Conservation (phyloP, 2,113 vertebrate species). For the Diphyllodes magnificus region DNA sequence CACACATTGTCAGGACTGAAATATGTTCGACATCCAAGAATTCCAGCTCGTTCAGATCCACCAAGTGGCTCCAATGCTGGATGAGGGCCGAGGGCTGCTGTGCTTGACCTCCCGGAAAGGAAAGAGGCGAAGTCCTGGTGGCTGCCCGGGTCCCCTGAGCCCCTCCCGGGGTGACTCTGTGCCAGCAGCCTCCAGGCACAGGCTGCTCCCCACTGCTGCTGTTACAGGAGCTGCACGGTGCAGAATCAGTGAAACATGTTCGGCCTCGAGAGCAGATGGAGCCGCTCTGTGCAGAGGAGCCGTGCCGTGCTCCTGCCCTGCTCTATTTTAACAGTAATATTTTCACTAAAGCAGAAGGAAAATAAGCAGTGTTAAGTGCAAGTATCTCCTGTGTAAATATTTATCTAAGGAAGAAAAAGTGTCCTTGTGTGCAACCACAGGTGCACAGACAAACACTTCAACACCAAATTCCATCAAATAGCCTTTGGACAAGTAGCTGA, state of each 20-base stretch:
- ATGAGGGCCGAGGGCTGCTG: not conserved
- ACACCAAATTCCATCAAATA: not conserved
- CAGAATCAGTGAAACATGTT: not conserved
- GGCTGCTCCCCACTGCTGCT: not conserved
- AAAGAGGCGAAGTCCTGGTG: not conserved
- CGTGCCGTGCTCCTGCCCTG: not conserved
- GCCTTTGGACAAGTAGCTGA: conserved; percentile 30
- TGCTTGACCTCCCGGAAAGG: not conserved
- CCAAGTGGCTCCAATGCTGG: not conserved
- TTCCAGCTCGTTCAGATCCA: not conserved
- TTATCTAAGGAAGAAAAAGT: conserved; percentile 10
- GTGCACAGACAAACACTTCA: conserved; percentile 21
- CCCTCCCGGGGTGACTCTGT: not conserved
- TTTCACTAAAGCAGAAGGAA: not conserved
- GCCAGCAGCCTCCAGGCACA: not conserved
- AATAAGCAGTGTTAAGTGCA: not conserved
- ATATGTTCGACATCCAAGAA: not conserved
- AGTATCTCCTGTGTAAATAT: not conserved
- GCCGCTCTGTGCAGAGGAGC: not conserved
- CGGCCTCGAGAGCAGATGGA: not conserved
- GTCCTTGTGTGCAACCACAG: not conserved
- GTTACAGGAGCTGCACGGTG: not conserved
- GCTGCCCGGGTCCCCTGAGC: not conserved
- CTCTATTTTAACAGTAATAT: not conserved
- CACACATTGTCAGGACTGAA: not conserved